Percentiles rank a stretch among this genome's conserved stretches.
These are phyloP conservation scores for Otus sunia DNA, from an alignment of 2,113 vertebrate genomes.

Conservation along the genomic window DNA sequence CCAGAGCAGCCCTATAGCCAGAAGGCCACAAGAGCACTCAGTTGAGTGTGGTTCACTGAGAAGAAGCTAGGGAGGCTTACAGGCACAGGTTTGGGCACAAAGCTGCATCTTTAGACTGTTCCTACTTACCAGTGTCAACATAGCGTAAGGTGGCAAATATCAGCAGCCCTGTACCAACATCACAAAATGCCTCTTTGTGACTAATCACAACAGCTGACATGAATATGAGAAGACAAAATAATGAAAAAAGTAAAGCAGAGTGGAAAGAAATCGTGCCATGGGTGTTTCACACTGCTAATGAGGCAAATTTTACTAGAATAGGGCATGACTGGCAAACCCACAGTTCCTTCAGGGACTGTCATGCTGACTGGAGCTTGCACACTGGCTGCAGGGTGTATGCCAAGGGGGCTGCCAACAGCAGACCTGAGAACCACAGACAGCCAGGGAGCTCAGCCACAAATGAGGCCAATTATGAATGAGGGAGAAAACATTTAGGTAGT, in stretches of 20 bases:
- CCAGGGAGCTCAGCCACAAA: neutral
- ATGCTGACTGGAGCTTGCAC: rapidly evolving
- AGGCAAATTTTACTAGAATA: neutral
- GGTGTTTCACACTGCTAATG: neutral
- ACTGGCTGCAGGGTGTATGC: neutral
- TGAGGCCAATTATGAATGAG: neutral
- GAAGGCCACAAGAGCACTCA: neutral
- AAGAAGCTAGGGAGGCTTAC: neutral
- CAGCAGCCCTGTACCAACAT: neutral
- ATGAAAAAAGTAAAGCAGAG: neutral
- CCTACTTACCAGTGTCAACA: neutral
- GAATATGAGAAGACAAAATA: neutral
- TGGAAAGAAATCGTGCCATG: neutral
- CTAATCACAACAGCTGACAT: neutral
- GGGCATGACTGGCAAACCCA: neutral
- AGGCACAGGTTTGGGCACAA: neutral
- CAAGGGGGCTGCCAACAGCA: neutral
- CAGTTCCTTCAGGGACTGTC: neutral
- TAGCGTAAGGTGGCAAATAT: neutral
- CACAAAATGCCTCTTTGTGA: neutral
- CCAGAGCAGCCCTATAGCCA: neutral
- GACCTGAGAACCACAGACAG: neutral
- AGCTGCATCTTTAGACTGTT: neutral
- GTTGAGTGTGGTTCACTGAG: neutral
- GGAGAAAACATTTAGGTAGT: neutral